Base-by-base conservation (phyloP, 2,113 vertebrate species). In the Tursiops truncatus region DNA sequence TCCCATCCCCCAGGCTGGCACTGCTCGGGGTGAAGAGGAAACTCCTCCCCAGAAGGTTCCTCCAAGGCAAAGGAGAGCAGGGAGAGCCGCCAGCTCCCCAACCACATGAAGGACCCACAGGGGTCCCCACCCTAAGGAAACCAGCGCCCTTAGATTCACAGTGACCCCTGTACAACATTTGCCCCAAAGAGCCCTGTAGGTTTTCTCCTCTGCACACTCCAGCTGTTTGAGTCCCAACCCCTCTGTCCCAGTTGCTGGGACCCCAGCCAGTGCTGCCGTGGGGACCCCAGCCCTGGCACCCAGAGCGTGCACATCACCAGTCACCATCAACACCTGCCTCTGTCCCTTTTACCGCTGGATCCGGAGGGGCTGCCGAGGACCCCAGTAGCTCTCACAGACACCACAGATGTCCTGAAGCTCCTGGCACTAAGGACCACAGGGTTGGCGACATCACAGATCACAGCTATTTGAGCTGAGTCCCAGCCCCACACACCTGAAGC, bases 291-390 rank as follows among this genome's bases (percentile, higher is more conserved):
- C 15, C 87, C n/a, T 6, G 58, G 25, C 6, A 0, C 33, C 7
- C 41, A 0, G 4, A 6, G 23, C 33, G 8, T 11, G 13, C 18
- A 17, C 11, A 10, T 11, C 2, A 2, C 70, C 70, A n/a, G 36
- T 58, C 28, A 44, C 53, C 28, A 18, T 3, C 1, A 11, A 1
- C 58, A 7, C 0, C 31, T 1, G 31, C 1, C 0, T 11, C n/a
- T 4, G 8, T 6, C 56, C 23, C 25, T 82, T 28, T 26, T 53
- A 53, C 79, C 3, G 8, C 23, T 82, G 56, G 33, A 17, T n/a
- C 9, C 26, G 0, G 15, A 82, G 58, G 15, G 9, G 28, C 58
- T 62, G 9, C 15, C 6, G 1, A 50, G 71, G 33, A 36, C 41
- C 41, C 41, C 58, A 41, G 15, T 6, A n/a, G 31, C 58, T 63